Conservation (phyloP, 37 sponge, comb jelly and placozoan genomes). For the Theonella swinhoei region DNA sequence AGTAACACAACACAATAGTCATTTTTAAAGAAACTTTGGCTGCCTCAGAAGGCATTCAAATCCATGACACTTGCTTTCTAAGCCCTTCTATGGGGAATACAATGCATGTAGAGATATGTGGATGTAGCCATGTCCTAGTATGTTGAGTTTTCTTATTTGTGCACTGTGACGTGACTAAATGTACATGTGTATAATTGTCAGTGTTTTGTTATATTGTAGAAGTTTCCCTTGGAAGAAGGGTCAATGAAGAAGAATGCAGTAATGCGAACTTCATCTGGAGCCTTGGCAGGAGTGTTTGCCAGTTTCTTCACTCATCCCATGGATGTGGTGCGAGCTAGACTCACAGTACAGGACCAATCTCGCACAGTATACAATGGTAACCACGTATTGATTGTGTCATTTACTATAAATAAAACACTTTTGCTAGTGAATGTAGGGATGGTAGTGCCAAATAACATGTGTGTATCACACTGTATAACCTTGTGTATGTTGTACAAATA, state of each 20-base stretch:
- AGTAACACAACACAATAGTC: no score
- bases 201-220: neutral
- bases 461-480: neutral
- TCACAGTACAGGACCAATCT: constrained; percentile 52
- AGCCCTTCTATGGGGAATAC: no score
- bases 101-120: no score
- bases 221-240: constrained; percentile 51
- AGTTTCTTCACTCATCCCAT: constrained; percentile 72
- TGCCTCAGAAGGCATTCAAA: no score
- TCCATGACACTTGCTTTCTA: no score
- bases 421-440: no score
- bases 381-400: neutral
- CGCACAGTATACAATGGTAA: constrained; percentile 35
- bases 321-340: constrained; percentile 71
- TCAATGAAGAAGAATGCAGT: constrained; percentile 3
- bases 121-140: no score
- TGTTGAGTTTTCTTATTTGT: no score
- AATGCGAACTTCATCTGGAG: constrained; percentile 59
- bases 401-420: neutral
- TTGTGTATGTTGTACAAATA: neutral
- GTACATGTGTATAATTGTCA: neutral
- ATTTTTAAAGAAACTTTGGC: no score
- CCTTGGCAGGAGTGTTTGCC: constrained; percentile 59
- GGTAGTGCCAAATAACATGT: neutral
- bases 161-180: neutral